Conservation (phyloP, 1,140 invertebrate genomes). For the Panulirus ornatus region DNA sequence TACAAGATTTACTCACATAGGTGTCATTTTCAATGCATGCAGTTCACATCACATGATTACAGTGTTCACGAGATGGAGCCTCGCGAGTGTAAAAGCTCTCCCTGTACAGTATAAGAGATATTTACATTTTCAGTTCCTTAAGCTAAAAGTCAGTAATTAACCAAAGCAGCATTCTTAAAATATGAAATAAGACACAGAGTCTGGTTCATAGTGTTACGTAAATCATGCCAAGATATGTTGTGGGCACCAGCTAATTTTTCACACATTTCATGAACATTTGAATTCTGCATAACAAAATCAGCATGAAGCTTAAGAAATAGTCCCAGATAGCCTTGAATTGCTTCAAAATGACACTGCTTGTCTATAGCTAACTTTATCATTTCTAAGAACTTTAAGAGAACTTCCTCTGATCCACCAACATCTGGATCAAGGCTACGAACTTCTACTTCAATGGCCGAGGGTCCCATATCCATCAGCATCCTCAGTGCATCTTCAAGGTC, state of each 20-base stretch:
- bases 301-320: slow-evolving; percentile 94
- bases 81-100: no score
- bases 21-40: background rate
- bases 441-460: slow-evolving; percentile 93
- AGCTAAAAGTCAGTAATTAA: slow-evolving; percentile 61
- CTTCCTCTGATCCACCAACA: slow-evolving; percentile 83
- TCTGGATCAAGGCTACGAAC: slow-evolving; percentile 88
- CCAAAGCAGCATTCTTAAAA: slow-evolving; percentile 74
- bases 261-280: slow-evolving; percentile 76
- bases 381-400: slow-evolving; percentile 89
- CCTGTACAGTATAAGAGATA: background rate
- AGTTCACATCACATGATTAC: background rate
- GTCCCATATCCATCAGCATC: slow-evolving; percentile 89
- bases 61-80: background rate
- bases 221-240: slow-evolving; percentile 61
- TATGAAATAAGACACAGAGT: slow-evolving; percentile 73
- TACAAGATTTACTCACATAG: background rate
- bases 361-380: slow-evolving; percentile 86
- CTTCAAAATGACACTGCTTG: slow-evolving; percentile 91
- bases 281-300: slow-evolving; percentile 81
- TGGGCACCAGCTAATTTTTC: slow-evolving; percentile 48
- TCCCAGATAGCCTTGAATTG: slow-evolving; percentile 94
- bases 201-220: slow-evolving; percentile 67
- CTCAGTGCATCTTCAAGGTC: slow-evolving; percentile 80
- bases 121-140: background rate